phyloP scores from a whole-genome alignment of 1,140 invertebrate species.

The Scaptomyza hsui region DNA sequence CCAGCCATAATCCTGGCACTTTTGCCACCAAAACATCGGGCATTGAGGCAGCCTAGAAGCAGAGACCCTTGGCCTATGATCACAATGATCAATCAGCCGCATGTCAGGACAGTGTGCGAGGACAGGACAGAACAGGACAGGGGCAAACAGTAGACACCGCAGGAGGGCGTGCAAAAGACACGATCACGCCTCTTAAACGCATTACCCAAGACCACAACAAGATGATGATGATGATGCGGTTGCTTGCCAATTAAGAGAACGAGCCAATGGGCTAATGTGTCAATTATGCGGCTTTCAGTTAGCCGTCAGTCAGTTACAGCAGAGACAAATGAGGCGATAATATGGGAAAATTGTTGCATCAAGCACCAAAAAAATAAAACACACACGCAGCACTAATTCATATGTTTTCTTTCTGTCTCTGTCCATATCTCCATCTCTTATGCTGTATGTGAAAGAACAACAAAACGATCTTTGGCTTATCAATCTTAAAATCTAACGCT shows the following conservation, averaged over 20 bases:
- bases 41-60: slow-evolving; percentile 11
- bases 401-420: slow-evolving; percentile 4
- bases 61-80: slow-evolving; percentile 30
- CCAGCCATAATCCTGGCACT: slow-evolving; percentile 60
- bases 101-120: slow-evolving; percentile 35
- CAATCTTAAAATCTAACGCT: slow-evolving; percentile 54
- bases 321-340: slow-evolving; percentile 62
- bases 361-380: neutral
- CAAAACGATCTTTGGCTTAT: slow-evolving; percentile 56
- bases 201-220: slow-evolving; percentile 47
- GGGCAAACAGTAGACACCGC: slow-evolving; percentile 23
- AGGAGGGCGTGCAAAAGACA: slow-evolving; percentile 82
- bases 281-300: slow-evolving; percentile 75
- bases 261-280: slow-evolving; percentile 71
- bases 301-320: slow-evolving; percentile 20
- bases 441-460: slow-evolving; percentile 6
- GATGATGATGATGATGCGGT: slow-evolving; percentile 34
- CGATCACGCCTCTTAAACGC: slow-evolving; percentile 78
- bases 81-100: slow-evolving; percentile 76
- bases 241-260: slow-evolving; percentile 68
- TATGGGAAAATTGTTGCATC: slow-evolving; percentile 53
- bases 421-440: neutral
- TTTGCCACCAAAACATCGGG: slow-evolving; percentile 72
- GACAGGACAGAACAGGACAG: neutral
- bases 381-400: slow-evolving; percentile 27